Conservation (phyloP, 2,113 vertebrate genomes). For the Centrocercus urophasianus region DNA sequence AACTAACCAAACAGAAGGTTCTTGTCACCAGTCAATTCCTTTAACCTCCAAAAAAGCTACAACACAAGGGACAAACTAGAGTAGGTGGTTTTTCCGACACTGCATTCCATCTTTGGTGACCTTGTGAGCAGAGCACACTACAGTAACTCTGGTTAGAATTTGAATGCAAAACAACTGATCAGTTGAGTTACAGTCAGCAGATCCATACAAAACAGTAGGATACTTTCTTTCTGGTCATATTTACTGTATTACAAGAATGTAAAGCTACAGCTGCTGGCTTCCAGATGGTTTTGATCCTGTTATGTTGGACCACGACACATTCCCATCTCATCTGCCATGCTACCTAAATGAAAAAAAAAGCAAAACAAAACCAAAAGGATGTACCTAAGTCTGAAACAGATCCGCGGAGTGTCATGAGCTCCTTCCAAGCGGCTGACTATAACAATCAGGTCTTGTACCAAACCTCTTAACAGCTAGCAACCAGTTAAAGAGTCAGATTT, state of each 20-base stretch:
- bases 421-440: neutral
- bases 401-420: neutral
- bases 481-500: neutral
- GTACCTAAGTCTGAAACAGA: neutral
- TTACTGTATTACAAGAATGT: neutral
- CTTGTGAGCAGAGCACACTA: neutral
- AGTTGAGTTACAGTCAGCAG: neutral
- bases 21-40: neutral
- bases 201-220: neutral
- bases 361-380: neutral
- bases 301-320: rapidly evolving
- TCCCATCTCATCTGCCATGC: neutral
- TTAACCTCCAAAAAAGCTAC: neutral
- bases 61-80: neutral
- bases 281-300: neutral
- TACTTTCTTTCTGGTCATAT: neutral
- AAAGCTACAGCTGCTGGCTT: neutral
- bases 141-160: neutral
- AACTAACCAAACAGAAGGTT: neutral
- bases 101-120: neutral
- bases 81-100: neutral
- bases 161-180: neutral
- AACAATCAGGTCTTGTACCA: neutral
- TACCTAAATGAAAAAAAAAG: neutral
- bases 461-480: neutral